Evolutionary conservation across 2,797 vertebrate genomes (phyloP).

Genomic region (Monodelphis domestica): DNA sequence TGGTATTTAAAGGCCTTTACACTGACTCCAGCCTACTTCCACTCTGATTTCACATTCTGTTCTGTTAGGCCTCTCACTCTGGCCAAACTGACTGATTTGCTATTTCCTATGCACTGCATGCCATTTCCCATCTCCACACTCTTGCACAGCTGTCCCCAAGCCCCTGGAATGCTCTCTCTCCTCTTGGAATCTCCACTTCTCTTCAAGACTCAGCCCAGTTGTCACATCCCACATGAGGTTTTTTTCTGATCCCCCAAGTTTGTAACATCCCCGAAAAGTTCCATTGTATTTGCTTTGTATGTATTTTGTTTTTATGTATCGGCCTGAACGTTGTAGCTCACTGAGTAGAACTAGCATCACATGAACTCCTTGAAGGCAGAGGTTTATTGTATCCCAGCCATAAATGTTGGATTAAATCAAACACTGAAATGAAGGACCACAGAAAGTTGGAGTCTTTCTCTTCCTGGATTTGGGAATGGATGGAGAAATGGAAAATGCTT

Average conservation of each 20-base stretch:
- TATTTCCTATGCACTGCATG: neutral
- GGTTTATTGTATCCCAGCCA: neutral
- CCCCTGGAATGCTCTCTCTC: neutral
- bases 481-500: neutral
- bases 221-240: neutral
- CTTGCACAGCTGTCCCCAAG: neutral
- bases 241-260: neutral
- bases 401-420: neutral
- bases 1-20: neutral
- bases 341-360: neutral
- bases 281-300: neutral
- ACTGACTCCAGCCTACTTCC: neutral
- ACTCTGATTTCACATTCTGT: neutral
- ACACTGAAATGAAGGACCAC: neutral
- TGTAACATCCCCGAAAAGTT: neutral
- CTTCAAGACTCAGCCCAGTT: neutral
- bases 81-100: neutral
- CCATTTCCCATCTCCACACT: neutral
- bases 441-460: neutral
- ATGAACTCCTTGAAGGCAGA: neutral
- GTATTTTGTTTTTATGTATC: neutral
- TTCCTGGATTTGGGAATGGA: neutral
- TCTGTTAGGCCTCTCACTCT: neutral
- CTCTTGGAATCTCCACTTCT: neutral
- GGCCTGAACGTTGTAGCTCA: neutral